Conservation (phyloP, 2,888 invertebrate genomes). For the Temnothorax rugatulus region DNA sequence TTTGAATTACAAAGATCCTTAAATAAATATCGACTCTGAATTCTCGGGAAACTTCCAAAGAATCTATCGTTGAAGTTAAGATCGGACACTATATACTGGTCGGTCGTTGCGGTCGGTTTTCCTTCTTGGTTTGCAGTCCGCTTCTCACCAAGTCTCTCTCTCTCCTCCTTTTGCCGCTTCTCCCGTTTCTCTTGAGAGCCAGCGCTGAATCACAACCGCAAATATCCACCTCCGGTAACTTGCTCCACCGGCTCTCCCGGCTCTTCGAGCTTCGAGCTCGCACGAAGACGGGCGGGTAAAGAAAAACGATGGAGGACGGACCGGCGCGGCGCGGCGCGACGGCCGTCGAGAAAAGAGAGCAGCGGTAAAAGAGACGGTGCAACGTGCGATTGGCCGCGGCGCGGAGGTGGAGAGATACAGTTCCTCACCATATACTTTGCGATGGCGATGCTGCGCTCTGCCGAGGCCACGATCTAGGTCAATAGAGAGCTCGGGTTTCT, state of each 20-base stretch:
- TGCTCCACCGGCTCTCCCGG: constrained; percentile 62
- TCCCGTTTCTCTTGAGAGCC: constrained; percentile 53
- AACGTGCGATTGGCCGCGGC: constrained; percentile 21
- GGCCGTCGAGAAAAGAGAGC: constrained; percentile 21
- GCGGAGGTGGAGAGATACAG: constrained; percentile 48
- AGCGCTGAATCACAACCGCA: constrained; percentile 81
- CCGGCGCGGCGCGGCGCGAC: neutral
- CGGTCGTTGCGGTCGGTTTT: constrained; percentile 72
- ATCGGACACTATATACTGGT: constrained; percentile 59
- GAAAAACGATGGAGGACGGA: constrained; percentile 37
- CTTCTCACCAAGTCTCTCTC: constrained; percentile 31
- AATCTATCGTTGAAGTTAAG: constrained; percentile 6
- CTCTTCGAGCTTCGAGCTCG: constrained; percentile 55
- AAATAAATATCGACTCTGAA: constrained; percentile 1
- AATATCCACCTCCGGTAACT: constrained; percentile 78
- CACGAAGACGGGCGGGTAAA: constrained; percentile 46
- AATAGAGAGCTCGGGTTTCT: constrained; percentile 76
- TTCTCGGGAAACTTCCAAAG: constrained; percentile 2
- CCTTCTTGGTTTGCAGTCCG: constrained; percentile 67
- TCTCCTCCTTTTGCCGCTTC: constrained; percentile 28
- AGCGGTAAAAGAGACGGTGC: constrained; percentile 42
- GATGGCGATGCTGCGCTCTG: constrained; percentile 60
- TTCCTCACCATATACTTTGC: constrained; percentile 58
- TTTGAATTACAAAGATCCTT: neutral
- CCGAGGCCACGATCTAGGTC: constrained; percentile 80